Conservation (phyloP, 53 echinoderm and acorn worm genomes). For the Astropecten irregularis region DNA sequence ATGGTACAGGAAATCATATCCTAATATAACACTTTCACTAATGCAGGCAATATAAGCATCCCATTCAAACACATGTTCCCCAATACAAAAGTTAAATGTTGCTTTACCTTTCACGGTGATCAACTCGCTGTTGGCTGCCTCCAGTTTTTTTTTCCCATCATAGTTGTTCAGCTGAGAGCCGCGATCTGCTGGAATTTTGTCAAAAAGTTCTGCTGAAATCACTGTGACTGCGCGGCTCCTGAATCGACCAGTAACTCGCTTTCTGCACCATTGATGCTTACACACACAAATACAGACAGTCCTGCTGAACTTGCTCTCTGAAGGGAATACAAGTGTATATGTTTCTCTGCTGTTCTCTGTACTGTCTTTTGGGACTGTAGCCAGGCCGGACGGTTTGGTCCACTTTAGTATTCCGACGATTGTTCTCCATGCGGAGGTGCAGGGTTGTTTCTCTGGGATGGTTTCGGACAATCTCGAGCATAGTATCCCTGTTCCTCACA, state of each 20-base stretch:
- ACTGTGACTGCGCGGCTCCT: constrained; percentile 50
- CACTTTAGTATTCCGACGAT: constrained; percentile 41
- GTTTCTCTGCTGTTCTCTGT: neutral
- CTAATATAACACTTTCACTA: constrained; percentile 13
- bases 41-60: constrained; percentile 40
- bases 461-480: constrained; percentile 17
- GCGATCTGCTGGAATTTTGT: neutral
- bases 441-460: neutral
- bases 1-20: constrained; percentile 39
- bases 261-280: neutral
- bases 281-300: constrained; percentile 17
- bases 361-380: constrained; percentile 24
- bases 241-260: constrained; percentile 44
- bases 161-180: neutral
- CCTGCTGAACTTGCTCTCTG: neutral
- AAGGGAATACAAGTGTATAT: too few relatives aligned
- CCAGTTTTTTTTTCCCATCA: too few relatives aligned
- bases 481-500: constrained; percentile 54
- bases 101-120: neutral
- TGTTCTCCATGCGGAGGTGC: neutral
- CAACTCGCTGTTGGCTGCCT: too few relatives aligned
- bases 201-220: constrained; percentile 19
- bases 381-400: constrained; percentile 48
- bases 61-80: neutral
- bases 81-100: neutral